A percentile compares a stretch with the other conserved stretches of the same genome.
Evolutionary conservation across 2,113 vertebrate species (phyloP).

Genomic region (Oplegnathus fasciatus): DNA sequence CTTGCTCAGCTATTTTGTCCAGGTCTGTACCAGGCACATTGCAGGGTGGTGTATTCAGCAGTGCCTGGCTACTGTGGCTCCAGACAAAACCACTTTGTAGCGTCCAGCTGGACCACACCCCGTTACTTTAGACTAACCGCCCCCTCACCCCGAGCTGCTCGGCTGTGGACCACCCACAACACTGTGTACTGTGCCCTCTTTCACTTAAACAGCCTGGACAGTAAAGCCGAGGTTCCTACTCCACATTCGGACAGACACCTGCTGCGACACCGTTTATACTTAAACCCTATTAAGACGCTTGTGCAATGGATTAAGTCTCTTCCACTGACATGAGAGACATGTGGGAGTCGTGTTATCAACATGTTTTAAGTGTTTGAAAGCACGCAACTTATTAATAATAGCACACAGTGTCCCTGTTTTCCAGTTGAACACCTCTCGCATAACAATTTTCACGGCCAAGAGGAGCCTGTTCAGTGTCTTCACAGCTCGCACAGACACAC

Average conservation of each 20-base stretch:
- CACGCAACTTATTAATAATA: background rate
- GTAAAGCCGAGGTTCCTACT: constrained; percentile 30
- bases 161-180: constrained; percentile 55
- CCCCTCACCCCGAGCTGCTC: background rate
- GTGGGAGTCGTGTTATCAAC: background rate
- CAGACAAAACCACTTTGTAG: constrained; percentile 54
- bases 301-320: constrained; percentile 40
- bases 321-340: constrained; percentile 1
- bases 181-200: background rate
- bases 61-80: constrained; percentile 34
- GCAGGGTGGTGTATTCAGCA: background rate
- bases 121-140: constrained; percentile 24
- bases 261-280: constrained; percentile 24
- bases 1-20: background rate
- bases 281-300: constrained; percentile 41
- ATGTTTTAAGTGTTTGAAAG: background rate
- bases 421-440: constrained; percentile 26
- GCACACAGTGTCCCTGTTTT: constrained; percentile 13
- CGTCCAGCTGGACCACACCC: constrained; percentile 47
- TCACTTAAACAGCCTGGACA: constrained; percentile 22
- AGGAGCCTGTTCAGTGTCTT: background rate
- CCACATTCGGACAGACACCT: constrained; percentile 35
- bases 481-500: constrained; percentile 4
- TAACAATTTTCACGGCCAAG: background rate
- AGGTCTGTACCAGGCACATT: constrained; percentile 4